Evolutionary conservation across 2,888 invertebrate species (phyloP), one percentile per base, ranked within the genome.

Genomic region (Lasiommata megera): DNA sequence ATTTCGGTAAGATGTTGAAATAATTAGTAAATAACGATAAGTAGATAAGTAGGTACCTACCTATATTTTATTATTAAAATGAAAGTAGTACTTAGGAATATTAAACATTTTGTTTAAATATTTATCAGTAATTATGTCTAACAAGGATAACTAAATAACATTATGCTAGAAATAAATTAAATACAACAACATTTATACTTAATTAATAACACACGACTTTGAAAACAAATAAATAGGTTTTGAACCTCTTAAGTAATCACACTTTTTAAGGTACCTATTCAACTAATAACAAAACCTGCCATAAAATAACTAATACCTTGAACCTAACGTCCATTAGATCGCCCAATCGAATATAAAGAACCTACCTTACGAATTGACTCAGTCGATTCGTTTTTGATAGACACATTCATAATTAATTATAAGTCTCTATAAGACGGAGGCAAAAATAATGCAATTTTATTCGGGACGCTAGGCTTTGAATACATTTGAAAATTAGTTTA

Each of bases 91-190:
- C 34, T 11, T 34, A 34, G 34, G 34, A 40, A 17, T 40, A 6
- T 17, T 11, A 6, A 11, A 23, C n/a, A 8, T 16, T 38, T n/a
- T 23, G 18, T 41, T 41, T n/a, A 5, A 11, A 23, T 43, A 23
- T 43, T 43, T n/a, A 23, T 23, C 1, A 43, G n/a, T 43, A 14
- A 16, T 9, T 36, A 5, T 29, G 14, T 46, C 16, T 14, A 31
- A 31, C 29, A 46, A 31, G 14, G 29, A 1, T 11, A 16, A 31
- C 12, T 6, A 23, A 23, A 16, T 16, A 46, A 46, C 29, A 6
- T 16, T 16, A 29, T 16, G 16, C 14, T 46, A 46, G 9, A 46
- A 46, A 46, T 16, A 16, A 46, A 46, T 46, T 31, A 46, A 46
- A 31, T 1, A 46, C 29, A 31, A 46, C 28, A 43, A 40, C 17